These are phyloP conservation scores for Blera fallax DNA, from an alignment of 2,888 invertebrate species.

Conservation along the genomic window DNA sequence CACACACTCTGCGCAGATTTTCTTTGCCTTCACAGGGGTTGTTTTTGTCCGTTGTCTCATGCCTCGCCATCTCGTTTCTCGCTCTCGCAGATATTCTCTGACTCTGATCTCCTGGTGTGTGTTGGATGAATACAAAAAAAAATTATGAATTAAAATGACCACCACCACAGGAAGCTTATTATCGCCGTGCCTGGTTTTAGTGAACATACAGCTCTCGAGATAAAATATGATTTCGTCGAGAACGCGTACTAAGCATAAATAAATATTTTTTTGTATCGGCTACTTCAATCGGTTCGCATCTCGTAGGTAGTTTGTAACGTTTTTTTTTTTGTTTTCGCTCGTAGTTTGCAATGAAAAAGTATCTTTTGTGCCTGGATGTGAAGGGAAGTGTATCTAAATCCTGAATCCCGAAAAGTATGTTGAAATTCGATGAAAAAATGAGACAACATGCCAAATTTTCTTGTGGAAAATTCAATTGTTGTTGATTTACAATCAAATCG, in stretches of 20 bases:
- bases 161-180: slow-evolving; percentile 33
- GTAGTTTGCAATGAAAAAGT: background rate
- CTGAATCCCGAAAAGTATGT: background rate
- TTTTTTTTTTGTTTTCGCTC: background rate
- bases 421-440: background rate
- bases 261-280: background rate
- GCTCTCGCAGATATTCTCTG: background rate
- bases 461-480: background rate
- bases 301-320: background rate
- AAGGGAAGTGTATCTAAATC: background rate
- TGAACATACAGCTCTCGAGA: background rate
- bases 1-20: slow-evolving; percentile 49
- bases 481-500: background rate
- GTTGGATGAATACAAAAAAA: slow-evolving; percentile 4
- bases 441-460: background rate
- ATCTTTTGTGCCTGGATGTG: background rate
- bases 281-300: too few relatives aligned
- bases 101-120: background rate
- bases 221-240: slow-evolving; percentile 21
- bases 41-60: background rate
- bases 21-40: slow-evolving; percentile 10
- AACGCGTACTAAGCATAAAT: background rate
- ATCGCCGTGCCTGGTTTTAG: background rate
- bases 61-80: background rate
- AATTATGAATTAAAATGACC: slow-evolving; percentile 60